Evolutionary conservation across 2,888 invertebrate genomes (phyloP), one percentile per base, ranked within the genome.

Genomic region (Helleia helle): DNA sequence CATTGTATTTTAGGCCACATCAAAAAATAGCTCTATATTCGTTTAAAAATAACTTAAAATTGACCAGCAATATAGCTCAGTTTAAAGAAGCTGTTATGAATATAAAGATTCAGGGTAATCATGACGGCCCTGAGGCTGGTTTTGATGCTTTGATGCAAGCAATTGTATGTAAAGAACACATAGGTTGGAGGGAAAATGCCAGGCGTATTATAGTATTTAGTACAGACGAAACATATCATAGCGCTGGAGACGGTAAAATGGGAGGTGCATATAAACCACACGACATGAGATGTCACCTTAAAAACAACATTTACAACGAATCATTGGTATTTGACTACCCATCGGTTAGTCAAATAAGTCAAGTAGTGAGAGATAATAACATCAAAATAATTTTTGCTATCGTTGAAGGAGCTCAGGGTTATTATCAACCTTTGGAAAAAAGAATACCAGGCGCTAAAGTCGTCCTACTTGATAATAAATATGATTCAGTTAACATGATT

Each of bases 101-200:
- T 6, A 24, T 7, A 3, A 14, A 34, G 1, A 29, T 9, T 7
- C 44, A 46, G 14, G 14, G 27, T 22, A 90, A 90, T 71, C 69
- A 91, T 46, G 93, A 93, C 56, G 76, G 87, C 2, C 93, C 92
- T 0, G 96, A 96, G 74, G 94, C 94, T 11, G 93, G 94, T 2
- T 88, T 96, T 36, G 95, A 96, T 65, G 96, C 93, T 6, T 74
- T 96, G 31, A 93, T 96, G 91, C 96, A 95, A 73, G 92, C 90
- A 0, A 90, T 95, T 59, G 90, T 89, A 6, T 92, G 92, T 55
- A 71, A 86, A 1, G 74, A 88, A 1, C 74, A 88, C 51, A 90
- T 95, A 49, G 90, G 90, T 1, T 96, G 96, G 96, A 79, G 95
- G 47, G 60, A 80, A 0, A 80, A 88, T 17, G 90, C 93, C 0